Evolutionary conservation across 1,140 invertebrate species (phyloP).

Genomic region (Heterodera schachtii): DNA sequence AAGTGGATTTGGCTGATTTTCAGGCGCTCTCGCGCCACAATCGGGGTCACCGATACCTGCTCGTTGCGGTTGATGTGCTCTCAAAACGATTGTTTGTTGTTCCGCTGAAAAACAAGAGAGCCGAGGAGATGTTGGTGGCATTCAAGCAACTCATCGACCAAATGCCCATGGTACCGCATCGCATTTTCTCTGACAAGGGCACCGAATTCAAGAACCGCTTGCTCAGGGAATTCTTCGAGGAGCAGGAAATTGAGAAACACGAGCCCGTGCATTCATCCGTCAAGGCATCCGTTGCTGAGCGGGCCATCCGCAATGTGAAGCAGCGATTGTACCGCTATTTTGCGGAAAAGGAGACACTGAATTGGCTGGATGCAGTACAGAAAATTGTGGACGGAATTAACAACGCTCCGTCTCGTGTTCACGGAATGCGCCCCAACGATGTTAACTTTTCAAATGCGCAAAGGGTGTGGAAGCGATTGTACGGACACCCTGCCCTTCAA

Average conservation of each 20-base stretch:
- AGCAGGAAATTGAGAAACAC: background rate
- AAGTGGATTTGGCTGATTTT: conserved; percentile 32
- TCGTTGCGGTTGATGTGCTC: conserved; percentile 9
- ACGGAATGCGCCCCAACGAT: too few species aligned
- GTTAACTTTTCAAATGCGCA: too few species aligned
- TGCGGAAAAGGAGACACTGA: conserved; percentile 28
- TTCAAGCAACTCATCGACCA: conserved; percentile 30
- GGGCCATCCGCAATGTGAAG: conserved; percentile 44
- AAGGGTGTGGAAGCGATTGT: too few species aligned
- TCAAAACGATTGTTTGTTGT: conserved; percentile 22
- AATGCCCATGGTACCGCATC: conserved; percentile 20
- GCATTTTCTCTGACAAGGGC: too few species aligned
- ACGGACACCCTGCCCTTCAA: too few species aligned
- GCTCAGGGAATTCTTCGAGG: background rate
- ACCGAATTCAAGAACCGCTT: background rate
- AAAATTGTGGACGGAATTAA: conserved; percentile 6
- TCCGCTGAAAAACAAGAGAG: conserved; percentile 37
- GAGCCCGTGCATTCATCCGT: conserved; percentile 30
- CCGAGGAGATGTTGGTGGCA: conserved; percentile 28
- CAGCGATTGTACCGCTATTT: conserved; percentile 42
- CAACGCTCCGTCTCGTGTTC: too few species aligned
- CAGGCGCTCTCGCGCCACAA: conserved; percentile 17
- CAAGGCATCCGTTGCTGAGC: conserved; percentile 42
- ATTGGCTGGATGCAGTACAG: conserved; percentile 38
- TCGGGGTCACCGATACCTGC: conserved; percentile 32